Conservation (phyloP, 2,888 invertebrate species). For the Clepsis dumicolana region DNA sequence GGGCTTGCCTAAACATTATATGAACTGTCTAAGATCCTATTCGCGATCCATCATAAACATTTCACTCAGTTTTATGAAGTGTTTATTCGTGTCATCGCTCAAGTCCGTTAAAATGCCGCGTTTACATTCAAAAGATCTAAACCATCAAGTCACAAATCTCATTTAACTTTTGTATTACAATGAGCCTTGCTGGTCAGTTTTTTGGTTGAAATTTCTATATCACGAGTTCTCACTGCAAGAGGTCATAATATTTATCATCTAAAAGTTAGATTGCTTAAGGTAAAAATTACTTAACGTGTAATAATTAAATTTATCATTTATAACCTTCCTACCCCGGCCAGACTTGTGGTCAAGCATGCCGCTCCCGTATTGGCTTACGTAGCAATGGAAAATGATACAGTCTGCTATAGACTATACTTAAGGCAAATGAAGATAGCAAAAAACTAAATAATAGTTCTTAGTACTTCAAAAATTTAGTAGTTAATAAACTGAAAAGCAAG, state of each 20-base stretch:
- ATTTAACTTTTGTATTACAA: conserved; percentile 5
- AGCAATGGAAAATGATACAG: no score
- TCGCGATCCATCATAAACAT: conserved; percentile 31
- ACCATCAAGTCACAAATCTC: neutral
- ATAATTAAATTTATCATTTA: no score
- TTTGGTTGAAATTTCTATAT: neutral
- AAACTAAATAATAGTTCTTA: no score
- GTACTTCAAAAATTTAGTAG: no score
- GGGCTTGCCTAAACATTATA: conserved; percentile 28
- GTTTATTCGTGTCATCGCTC: conserved; percentile 23
- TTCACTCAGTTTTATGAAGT: conserved; percentile 31
- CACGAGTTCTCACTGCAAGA: neutral
- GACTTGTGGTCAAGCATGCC: no score
- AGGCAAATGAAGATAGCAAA: no score
- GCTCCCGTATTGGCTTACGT: no score
- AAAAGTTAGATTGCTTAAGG: no score
- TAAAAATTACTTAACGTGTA: no score
- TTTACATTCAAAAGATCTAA: conserved; percentile 3
- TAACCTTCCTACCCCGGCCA: no score
- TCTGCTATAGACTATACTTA: no score
- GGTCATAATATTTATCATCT: no score
- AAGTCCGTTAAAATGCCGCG: conserved; percentile 5
- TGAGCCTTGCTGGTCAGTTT: neutral
- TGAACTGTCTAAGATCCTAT: conserved; percentile 30
- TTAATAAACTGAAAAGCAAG: neutral